Conservation (phyloP, 2,797 vertebrate genomes). For the Ptychobarbus kaznakovi region DNA sequence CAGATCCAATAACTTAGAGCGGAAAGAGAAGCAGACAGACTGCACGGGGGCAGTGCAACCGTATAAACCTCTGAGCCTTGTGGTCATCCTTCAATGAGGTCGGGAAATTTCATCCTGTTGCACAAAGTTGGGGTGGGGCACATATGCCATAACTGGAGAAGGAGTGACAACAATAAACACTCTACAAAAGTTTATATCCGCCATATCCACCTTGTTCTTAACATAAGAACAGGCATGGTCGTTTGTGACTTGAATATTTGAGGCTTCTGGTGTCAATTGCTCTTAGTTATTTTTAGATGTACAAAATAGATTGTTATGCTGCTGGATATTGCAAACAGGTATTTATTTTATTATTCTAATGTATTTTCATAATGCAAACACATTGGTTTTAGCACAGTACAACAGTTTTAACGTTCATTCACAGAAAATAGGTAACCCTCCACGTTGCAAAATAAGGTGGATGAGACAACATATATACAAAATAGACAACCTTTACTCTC, state of each 20-base stretch:
- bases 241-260: background rate
- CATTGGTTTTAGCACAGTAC: background rate
- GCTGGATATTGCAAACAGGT: background rate
- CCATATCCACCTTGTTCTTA: background rate
- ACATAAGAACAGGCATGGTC: background rate
- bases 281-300: background rate
- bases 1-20: slow-evolving; percentile 75
- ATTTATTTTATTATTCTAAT: background rate
- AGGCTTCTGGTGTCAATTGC: background rate
- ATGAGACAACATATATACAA: background rate
- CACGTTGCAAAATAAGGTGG: background rate
- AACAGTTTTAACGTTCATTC: no score
- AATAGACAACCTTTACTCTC: background rate
- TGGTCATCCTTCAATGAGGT: slow-evolving; percentile 67
- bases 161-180: slow-evolving; percentile 31
- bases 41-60: slow-evolving; percentile 65
- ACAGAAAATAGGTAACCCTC: background rate
- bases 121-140: slow-evolving; percentile 40
- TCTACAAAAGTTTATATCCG: background rate
- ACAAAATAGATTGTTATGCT: background rate
- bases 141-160: slow-evolving; percentile 25
- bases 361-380: background rate
- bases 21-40: slow-evolving; percentile 29
- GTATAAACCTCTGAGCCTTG: slow-evolving; percentile 66
- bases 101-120: slow-evolving; percentile 53